Conservation (phyloP, 2,113 vertebrate species). For the Euleptes europaea region DNA sequence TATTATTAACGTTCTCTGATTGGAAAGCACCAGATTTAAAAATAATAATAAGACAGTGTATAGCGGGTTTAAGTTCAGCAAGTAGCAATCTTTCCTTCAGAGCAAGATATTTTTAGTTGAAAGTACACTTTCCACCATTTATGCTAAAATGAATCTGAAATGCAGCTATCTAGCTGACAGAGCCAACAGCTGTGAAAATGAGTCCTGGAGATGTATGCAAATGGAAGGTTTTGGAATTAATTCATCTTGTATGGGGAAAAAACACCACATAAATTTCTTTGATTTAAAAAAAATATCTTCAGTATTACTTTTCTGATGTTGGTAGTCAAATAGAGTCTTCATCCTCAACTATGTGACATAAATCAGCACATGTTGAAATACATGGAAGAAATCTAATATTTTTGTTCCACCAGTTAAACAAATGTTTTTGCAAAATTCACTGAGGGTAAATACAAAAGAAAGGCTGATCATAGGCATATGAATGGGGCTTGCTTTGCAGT, state of each 20-base stretch:
- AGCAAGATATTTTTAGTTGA: slow-evolving; percentile 75
- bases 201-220: slow-evolving; percentile 78
- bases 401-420: neutral
- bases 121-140: slow-evolving; percentile 73
- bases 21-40: slow-evolving; percentile 36
- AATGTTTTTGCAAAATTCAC: neutral
- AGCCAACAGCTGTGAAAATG: slow-evolving; percentile 79
- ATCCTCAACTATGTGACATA: slow-evolving; percentile 39
- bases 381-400: slow-evolving; percentile 35
- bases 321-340: slow-evolving; percentile 56
- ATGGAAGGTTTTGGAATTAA: slow-evolving; percentile 75
- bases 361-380: slow-evolving; percentile 2
- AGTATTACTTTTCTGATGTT: slow-evolving; percentile 72
- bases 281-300: slow-evolving; percentile 61
- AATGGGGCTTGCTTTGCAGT: too few relatives aligned
- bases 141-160: slow-evolving; percentile 80
- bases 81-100: slow-evolving; percentile 40
- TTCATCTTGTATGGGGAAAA: slow-evolving; percentile 59
- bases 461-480: too few relatives aligned
- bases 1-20: slow-evolving; percentile 20
- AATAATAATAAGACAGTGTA: slow-evolving; percentile 40
- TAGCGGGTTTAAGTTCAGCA: slow-evolving; percentile 45
- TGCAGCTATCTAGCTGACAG: slow-evolving; percentile 75
- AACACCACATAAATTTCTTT: slow-evolving; percentile 68
- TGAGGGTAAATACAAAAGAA: neutral